Evolutionary conservation across 2,113 vertebrate species (phyloP).

Genomic region (Pluvialis apricaria): DNA sequence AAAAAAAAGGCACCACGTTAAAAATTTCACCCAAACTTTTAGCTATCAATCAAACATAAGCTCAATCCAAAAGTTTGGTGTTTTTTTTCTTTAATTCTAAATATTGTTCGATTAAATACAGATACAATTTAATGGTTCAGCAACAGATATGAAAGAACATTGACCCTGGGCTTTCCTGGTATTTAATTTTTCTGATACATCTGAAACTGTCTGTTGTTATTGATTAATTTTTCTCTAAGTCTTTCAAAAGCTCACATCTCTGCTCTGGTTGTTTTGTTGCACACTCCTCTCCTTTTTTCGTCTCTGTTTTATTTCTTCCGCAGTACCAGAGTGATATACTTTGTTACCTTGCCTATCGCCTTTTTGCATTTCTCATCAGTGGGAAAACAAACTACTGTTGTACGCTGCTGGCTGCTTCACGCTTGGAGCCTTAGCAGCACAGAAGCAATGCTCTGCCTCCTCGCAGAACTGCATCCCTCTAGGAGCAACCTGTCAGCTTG

Average conservation of each 20-base stretch:
- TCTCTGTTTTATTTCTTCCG: background rate
- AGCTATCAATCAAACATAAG: background rate
- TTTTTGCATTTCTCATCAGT: background rate
- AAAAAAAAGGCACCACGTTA: background rate
- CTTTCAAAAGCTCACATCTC: background rate
- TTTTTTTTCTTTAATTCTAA: background rate
- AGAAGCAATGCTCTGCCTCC: background rate
- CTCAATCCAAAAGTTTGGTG: background rate
- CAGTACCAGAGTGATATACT: background rate
- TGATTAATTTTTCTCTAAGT: background rate
- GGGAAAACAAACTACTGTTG: background rate
- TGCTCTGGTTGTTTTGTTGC: background rate
- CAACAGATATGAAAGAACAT: background rate
- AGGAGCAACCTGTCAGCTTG: background rate
- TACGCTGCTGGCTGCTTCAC: background rate
- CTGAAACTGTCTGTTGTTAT: background rate
- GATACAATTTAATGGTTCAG: background rate
- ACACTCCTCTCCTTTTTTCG: background rate
- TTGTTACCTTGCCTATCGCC: background rate
- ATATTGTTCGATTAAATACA: background rate
- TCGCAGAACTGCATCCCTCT: background rate
- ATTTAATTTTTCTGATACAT: background rate
- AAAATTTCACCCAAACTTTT: background rate
- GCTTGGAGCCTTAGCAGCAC: background rate
- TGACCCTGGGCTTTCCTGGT: background rate